Evolutionary conservation across 2,113 vertebrate genomes (phyloP), one percentile per base, ranked within the genome.

Genomic region (Lagopus muta): DNA sequence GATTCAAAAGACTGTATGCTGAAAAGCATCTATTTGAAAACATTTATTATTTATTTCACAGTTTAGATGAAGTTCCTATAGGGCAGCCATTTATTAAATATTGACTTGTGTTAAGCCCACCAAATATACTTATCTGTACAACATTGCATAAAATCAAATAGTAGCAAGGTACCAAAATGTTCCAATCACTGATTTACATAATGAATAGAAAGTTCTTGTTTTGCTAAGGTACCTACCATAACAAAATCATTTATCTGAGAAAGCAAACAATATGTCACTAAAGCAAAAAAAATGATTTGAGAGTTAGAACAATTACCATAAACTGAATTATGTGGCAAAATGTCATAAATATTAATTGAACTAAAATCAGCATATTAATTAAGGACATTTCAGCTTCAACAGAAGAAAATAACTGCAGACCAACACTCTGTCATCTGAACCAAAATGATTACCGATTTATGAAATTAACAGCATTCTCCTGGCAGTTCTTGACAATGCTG

Each of bases 1-100:
- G 2, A 97, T 97, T 97, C 94, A 97, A 66, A 55, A 97, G 67
- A n/a, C 89, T 27, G 27, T 97, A 90, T 90, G 58, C 86, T 93
- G 86, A 93, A 92, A 97, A 95, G 70, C 85, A 90, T 95, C 90
- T 97, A 97, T 97, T 97, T 96, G 88, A 91, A 95, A 95, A 88
- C 79, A 97, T 98, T 91, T 93, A 97, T 97, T 97, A 97, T 97
- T 97, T 80, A 97, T 96, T 95, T 95, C 34, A 55, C 86, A 95
- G 86, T 86, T 98, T 95, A 97, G 88, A 72, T 75, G 50, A 42
- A 64, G 76, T 88, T 96, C 93, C 95, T 97, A 93, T 52, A 93
- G 82, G 88, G 86, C 66, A 97, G 89, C 92, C 70, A 92, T 96
- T 97, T 97, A 95, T 97, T 95, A 95, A 95, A 92, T 95, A 96